Base-by-base conservation (phyloP, 2,888 invertebrate species). In the Megamerina dolium region DNA sequence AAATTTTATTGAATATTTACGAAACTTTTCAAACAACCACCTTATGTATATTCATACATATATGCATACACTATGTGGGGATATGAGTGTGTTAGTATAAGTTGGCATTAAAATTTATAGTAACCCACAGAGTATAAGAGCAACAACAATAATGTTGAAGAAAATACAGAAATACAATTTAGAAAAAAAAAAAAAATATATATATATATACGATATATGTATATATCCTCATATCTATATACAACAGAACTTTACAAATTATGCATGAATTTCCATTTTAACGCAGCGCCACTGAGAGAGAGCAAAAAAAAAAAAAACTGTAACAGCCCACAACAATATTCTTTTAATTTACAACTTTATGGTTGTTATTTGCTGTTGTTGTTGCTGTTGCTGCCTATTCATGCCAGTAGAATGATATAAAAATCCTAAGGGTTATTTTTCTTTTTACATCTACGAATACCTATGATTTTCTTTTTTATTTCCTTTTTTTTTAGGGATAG, bases 331-430 rank as follows among this genome's bases (percentile, higher is more conserved):
- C 21, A 42, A 18, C 42, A 37, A 38, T 38, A 43, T 38, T 37
- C 33, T 43, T 43, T 43, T 43, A 43, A 43, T 43, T 37, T 43
- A 43, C 43, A 43, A 43, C 38, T 43, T 38, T 27, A n/a, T 27
- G 12, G 10, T 27, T 27, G 10, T n/a, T 27, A n/a, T n/a, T 27
- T 13, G 27, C 27, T n/a, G n/a, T n/a, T n/a, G n/a, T n/a, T n/a
- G n/a, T n/a, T n/a, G n/a, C n/a, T n/a, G n/a, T n/a, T n/a, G n/a
- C n/a, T n/a, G n/a, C n/a, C n/a, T n/a, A n/a, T n/a, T n/a, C n/a
- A n/a, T n/a, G n/a, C n/a, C n/a, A n/a, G n/a, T n/a, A n/a, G n/a
- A n/a, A n/a, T n/a, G n/a, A n/a, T n/a, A n/a, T n/a, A n/a, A n/a
- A n/a, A n/a, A n/a, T n/a, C n/a, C n/a, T n/a, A n/a, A n/a, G n/a